phyloP scores from a whole-genome alignment of 2,113 vertebrate genomes.

The Ornithorhynchus anatinus region DNA sequence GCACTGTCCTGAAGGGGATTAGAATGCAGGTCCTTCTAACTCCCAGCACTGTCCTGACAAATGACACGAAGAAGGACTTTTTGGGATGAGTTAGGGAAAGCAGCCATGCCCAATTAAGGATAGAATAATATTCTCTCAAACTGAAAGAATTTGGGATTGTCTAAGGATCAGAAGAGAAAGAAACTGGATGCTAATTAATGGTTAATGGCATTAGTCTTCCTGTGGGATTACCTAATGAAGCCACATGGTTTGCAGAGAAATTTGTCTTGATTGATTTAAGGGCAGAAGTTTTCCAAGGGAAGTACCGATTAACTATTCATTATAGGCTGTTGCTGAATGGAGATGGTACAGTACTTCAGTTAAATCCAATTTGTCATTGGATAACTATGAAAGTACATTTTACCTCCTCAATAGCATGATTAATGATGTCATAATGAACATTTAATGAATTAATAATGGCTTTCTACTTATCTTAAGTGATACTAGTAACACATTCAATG shows the following conservation, averaged over 20 bases:
- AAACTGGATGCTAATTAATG: background rate
- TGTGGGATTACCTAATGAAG: background rate
- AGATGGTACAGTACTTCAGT: background rate
- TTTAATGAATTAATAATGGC: conserved; percentile 27
- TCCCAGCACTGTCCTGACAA: too few species aligned
- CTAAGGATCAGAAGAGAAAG: background rate
- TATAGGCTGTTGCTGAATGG: background rate
- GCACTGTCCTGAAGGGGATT: too few species aligned
- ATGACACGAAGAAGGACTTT: too few species aligned
- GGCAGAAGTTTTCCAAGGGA: background rate
- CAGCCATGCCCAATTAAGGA: too few species aligned
- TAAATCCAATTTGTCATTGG: conserved; percentile 30
- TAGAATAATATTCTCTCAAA: too few species aligned
- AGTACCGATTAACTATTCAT: conserved; percentile 20
- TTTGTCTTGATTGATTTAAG: background rate
- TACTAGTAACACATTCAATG: conserved; percentile 28
- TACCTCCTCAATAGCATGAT: background rate
- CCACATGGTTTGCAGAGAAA: conserved; percentile 14
- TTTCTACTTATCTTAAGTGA: conserved; percentile 21
- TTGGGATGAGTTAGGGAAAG: too few species aligned
- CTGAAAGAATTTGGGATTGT: background rate
- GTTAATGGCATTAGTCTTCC: background rate
- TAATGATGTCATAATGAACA: conserved; percentile 11
- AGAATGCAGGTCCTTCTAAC: too few species aligned
- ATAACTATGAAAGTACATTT: conserved; percentile 12